A percentile compares a stretch with the other conserved stretches of the same genome.
Conservation (phyloP, 2,888 invertebrate species). For the Phengaris arion region DNA sequence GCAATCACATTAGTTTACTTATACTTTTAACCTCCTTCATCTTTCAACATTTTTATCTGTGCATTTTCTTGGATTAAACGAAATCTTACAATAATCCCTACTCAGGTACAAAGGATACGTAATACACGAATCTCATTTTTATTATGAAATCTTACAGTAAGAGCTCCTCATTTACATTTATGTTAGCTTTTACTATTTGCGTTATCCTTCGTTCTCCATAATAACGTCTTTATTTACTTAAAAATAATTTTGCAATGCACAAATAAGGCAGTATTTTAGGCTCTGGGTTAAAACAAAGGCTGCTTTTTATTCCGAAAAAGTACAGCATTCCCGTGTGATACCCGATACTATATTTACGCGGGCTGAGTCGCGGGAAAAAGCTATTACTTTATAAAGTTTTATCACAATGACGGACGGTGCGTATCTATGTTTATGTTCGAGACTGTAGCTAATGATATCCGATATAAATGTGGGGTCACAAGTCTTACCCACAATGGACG, state of each 20-base stretch:
- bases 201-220: background rate
- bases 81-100: slow-evolving; percentile 1
- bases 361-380: too few species aligned
- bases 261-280: background rate
- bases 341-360: too few species aligned
- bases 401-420: background rate
- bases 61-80: background rate
- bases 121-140: slow-evolving; percentile 11
- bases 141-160: slow-evolving; percentile 14
- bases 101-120: slow-evolving; percentile 4
- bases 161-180: background rate
- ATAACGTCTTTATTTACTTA: background rate
- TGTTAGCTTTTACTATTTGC: slow-evolving; percentile 8
- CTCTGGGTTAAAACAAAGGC: too few species aligned
- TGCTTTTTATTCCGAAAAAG: too few species aligned
- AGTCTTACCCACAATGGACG: background rate
- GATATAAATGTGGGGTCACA: slow-evolving; percentile 9
- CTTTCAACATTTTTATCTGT: background rate
- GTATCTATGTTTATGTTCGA: background rate
- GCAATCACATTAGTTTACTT: background rate
- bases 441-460: too few species aligned
- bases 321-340: too few species aligned
- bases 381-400: too few species aligned
- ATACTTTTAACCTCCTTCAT: background rate
- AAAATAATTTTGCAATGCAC: background rate